Conservation (phyloP, 2,888 invertebrate species). For the Zeuzera pyrina region DNA sequence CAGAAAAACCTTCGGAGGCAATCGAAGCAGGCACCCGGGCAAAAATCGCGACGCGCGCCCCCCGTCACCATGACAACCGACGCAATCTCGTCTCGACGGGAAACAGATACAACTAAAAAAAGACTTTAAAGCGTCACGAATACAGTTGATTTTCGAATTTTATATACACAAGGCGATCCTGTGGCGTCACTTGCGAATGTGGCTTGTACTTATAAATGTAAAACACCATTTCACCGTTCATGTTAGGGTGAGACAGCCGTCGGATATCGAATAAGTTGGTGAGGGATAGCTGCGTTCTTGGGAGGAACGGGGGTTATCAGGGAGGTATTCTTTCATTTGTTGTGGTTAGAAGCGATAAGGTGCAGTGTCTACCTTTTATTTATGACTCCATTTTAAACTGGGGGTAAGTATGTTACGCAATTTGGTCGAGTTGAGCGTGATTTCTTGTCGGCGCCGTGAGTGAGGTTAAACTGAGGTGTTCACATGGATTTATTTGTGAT, state of each 20-base stretch:
- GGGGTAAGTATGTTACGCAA: conserved; percentile 56
- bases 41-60: conserved; percentile 53
- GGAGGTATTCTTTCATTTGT: conserved; percentile 61
- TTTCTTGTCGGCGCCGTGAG: conserved; percentile 26
- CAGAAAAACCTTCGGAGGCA: conserved; percentile 44
- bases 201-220: conserved; percentile 71
- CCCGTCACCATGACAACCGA: conserved; percentile 43
- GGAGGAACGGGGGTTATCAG: conserved; percentile 17
- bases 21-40: conserved; percentile 49
- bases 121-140: conserved; percentile 19
- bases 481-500: background rate
- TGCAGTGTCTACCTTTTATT: conserved; percentile 62
- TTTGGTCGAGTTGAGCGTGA: conserved; percentile 39
- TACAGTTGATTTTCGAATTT: conserved; percentile 20
- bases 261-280: conserved; percentile 17
- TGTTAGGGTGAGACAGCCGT: conserved; percentile 31
- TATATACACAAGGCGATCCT: conserved; percentile 12
- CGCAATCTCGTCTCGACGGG: conserved; percentile 14
- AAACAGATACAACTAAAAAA: conserved; percentile 20
- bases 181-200: conserved; percentile 31
- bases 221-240: conserved; percentile 53
- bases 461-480: background rate
- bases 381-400: conserved; percentile 69
- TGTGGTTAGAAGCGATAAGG: conserved; percentile 55
- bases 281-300: conserved; percentile 18